Evolutionary conservation across 2,113 vertebrate species (phyloP).

Genomic region (Gnathonemus longibarbis): DNA sequence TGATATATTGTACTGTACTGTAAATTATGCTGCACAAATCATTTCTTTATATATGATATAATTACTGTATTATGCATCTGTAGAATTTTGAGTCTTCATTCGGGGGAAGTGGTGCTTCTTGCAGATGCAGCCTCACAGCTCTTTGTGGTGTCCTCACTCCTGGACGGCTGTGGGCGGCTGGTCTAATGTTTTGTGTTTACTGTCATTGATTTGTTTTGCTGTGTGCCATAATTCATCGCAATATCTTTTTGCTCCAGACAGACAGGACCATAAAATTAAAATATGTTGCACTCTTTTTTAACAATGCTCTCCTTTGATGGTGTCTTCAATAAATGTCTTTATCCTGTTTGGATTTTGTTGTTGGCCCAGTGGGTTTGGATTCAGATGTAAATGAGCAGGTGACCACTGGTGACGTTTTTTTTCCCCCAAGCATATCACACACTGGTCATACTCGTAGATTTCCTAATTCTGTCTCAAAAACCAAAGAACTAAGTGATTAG

Average conservation of each 20-base stretch:
- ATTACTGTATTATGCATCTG: neutral
- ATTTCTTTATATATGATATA: neutral
- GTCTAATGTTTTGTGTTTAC: neutral
- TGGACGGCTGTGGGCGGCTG: neutral
- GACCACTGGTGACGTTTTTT: neutral
- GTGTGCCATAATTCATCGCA: slow-evolving; percentile 21
- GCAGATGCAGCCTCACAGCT: neutral
- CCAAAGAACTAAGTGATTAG: slow-evolving; percentile 9
- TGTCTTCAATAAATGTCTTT: slow-evolving; percentile 29
- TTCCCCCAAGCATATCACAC: neutral
- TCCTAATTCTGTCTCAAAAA: neutral
- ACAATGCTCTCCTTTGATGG: slow-evolving; percentile 39
- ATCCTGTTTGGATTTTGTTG: neutral
- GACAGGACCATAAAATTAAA: slow-evolving; percentile 25
- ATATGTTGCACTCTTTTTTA: slow-evolving; percentile 27
- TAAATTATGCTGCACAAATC: neutral
- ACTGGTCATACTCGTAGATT: neutral
- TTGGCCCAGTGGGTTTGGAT: neutral
- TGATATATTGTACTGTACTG: neutral
- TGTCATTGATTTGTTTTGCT: neutral
- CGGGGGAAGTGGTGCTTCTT: neutral
- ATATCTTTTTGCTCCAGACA: slow-evolving; percentile 6
- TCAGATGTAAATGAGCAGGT: neutral
- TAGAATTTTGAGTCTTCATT: neutral
- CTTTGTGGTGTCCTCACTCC: neutral